Conservation (phyloP, 2,888 invertebrate genomes). For the Bellardia bayeri region DNA sequence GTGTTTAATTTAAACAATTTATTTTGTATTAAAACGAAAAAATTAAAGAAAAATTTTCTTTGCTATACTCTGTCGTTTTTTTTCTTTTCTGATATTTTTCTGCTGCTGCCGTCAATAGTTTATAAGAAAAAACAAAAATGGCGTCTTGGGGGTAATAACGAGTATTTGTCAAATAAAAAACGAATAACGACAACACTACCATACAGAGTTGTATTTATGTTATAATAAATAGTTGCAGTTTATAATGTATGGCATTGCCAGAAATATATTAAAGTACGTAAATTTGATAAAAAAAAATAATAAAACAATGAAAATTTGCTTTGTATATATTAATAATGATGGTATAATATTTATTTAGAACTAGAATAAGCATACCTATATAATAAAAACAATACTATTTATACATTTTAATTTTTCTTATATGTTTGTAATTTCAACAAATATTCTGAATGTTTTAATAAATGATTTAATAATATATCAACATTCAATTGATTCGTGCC, state of each 20-base stretch:
- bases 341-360: too few species aligned
- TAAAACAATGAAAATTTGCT: neutral
- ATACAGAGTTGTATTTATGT: conserved; percentile 27
- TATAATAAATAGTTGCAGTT: neutral
- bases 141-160: conserved; percentile 73
- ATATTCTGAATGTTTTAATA: conserved; percentile 78
- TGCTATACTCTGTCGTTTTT: conserved; percentile 30
- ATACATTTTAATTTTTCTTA: conserved; percentile 73
- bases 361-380: too few species aligned
- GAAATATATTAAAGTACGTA: neutral
- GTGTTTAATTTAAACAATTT: conserved; percentile 22
- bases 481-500: conserved; percentile 79
- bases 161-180: conserved; percentile 60
- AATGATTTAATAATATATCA: conserved; percentile 79
- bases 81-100: conserved; percentile 73
- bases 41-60: conserved; percentile 47
- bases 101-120: conserved; percentile 71
- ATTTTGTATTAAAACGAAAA: conserved; percentile 60
- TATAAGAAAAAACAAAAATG: conserved; percentile 78
- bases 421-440: conserved; percentile 79
- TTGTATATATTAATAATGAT: too few species aligned
- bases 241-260: conserved; percentile 5
- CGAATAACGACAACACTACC: conserved; percentile 13
- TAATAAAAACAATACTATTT: neutral
- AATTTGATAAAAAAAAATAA: neutral